A percentile compares a stretch with the other conserved stretches of the same genome.
phyloP scores from a whole-genome alignment of 2,797 vertebrate genomes.

The Phylloscopus collybita region DNA sequence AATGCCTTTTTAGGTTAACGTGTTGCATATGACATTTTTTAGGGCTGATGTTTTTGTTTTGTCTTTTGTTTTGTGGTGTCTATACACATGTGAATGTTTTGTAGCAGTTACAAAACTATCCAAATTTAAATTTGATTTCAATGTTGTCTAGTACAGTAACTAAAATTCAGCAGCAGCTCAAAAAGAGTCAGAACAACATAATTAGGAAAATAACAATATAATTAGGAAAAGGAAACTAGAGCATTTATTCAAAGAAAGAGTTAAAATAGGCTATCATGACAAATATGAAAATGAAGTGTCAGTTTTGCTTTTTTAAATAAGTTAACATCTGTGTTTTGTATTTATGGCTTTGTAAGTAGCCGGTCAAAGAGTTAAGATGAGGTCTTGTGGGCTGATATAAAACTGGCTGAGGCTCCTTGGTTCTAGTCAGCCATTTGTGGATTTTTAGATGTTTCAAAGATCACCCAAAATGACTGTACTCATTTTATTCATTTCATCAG shows the following conservation, averaged over 20 bases:
- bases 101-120: not conserved
- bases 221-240: not conserved
- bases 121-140: not conserved
- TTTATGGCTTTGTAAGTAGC: not conserved
- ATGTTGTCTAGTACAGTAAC: not conserved
- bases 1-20: not conserved
- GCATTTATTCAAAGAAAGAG: not conserved
- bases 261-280: not conserved
- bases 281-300: not conserved
- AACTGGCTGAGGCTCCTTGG: not conserved
- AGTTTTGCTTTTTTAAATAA: not conserved
- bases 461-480: not conserved
- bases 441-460: not conserved
- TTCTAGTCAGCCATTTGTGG: not conserved
- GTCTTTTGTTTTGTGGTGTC: not conserved
- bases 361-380: not conserved
- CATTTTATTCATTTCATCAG: constrained; percentile 52
- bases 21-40: not conserved
- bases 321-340: not conserved
- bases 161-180: not conserved
- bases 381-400: not conserved
- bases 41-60: not conserved
- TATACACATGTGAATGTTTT: not conserved
- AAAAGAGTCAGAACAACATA: not conserved
- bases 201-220: not conserved